Evolutionary conservation across 1,140 invertebrate genomes (phyloP), one percentile per base, ranked within the genome.

Genomic region (Macrocentrus cingulum): DNA sequence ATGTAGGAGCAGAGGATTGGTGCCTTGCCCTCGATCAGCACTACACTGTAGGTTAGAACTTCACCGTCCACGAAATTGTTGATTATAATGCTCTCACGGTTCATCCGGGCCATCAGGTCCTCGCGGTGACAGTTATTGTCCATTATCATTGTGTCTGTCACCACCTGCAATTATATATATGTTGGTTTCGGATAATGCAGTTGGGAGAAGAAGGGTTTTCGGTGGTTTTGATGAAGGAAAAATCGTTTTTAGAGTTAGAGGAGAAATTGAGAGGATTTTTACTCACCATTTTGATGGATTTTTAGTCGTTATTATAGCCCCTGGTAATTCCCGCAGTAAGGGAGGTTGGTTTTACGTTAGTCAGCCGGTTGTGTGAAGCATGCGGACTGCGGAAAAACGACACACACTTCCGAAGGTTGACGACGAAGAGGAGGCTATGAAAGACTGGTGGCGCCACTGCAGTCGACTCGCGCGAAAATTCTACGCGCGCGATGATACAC

Each of bases 1-100:
- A 80, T 66, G 37, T 68, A 72, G 1, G 56, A 62, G 50, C 71
- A 78, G 4, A 60, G 55, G 0, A 59, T 29, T 0, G 77, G 69
- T 7, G 67, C 66, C 39, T 64, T 68, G 16, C 78, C 78, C 0
- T 68, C 68, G 32, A 80, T 64, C 13, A 80, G 55, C 2, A 72
- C 75, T 3, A 80, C 61, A 61, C 76, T 78, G 58, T 79, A 79
- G 11, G 65, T 72, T 19, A 80, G 53, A 2, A 61, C 70, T 39
- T 80, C 78, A 8, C 74, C 72, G 7, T 79, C 74, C 2, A 60
- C 23, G 9, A 80, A 56, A 56, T 80, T 80, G 19, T 65, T 69
- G 16, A 78, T 65, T 6, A 66, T 51, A 2, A 78, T 77, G 3
- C 68, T 69, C 20, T 75, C 71, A 2, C 63, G 41, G 32, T 76